A percentile compares a stretch with the other conserved stretches of the same genome.
Conservation (phyloP, 2,113 vertebrate genomes). For the Archilochus colubris region DNA sequence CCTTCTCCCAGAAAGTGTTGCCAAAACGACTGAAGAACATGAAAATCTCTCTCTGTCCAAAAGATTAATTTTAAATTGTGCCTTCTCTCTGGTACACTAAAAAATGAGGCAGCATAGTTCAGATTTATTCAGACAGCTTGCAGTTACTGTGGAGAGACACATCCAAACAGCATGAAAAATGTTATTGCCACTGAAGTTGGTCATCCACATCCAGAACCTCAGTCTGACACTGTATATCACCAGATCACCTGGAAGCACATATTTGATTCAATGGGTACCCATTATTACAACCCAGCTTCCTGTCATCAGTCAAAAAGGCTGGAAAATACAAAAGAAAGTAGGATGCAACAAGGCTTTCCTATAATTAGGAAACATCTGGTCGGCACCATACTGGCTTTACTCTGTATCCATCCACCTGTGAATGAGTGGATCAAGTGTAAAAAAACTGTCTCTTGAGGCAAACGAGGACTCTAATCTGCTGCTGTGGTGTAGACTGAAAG, state of each 20-base stretch:
- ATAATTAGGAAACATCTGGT: background rate
- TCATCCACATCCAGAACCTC: background rate
- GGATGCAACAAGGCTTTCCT: background rate
- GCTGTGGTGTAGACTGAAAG: background rate
- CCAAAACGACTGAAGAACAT: background rate
- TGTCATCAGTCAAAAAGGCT: background rate
- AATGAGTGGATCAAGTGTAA: background rate
- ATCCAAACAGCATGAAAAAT: fast-evolving
- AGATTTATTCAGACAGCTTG: background rate
- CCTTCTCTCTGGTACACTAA: background rate
- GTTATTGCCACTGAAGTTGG: fast-evolving
- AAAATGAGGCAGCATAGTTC: background rate
- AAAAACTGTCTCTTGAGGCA: background rate
- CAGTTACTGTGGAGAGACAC: background rate
- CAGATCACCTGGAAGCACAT: background rate
- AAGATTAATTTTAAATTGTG: background rate
- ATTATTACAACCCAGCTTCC: background rate
- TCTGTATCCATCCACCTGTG: background rate
- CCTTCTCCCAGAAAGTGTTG: background rate
- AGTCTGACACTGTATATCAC: background rate
- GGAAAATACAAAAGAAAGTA: background rate
- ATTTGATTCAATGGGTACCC: background rate
- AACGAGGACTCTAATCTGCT: background rate
- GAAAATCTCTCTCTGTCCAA: background rate
- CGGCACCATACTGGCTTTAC: background rate